Percentiles rank a stretch among this genome's conserved stretches.
Evolutionary conservation across 2,113 vertebrate species (phyloP).

Genomic region (Trichechus manatus): DNA sequence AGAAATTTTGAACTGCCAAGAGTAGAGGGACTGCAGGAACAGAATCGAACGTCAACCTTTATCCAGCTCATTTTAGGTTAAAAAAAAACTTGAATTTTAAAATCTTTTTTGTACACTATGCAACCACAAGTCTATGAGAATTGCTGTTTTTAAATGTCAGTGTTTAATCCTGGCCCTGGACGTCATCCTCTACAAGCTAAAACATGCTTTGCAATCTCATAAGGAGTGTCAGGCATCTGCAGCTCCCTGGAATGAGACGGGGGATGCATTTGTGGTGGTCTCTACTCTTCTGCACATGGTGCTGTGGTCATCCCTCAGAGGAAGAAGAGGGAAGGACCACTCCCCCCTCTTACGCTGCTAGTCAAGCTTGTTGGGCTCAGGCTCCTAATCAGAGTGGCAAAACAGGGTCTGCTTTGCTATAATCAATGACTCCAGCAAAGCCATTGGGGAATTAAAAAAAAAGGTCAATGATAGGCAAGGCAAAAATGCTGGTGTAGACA

Average conservation of each 20-base stretch:
- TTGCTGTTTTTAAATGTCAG: not conserved
- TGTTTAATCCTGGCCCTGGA: not conserved
- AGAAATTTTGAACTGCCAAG: conserved; percentile 35
- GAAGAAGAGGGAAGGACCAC: no score
- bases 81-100: conserved; percentile 54
- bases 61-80: conserved; percentile 41
- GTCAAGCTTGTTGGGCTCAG: not conserved
- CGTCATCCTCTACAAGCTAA: not conserved
- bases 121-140: not conserved
- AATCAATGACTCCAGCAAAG: not conserved
- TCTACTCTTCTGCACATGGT: not conserved
- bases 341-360: not conserved
- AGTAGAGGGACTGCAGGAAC: not conserved
- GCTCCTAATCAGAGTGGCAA: not conserved
- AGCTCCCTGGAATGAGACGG: not conserved
- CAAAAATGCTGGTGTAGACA: not conserved
- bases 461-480: not conserved
- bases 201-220: no score
- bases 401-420: not conserved
- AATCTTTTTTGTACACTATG: conserved; percentile 33
- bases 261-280: not conserved
- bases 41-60: not conserved
- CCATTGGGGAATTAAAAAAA: not conserved
- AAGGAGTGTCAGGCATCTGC: not conserved
- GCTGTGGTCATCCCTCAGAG: not conserved